Conservation (phyloP, 1,140 invertebrate species). For the Andrena cerasifolii region DNA sequence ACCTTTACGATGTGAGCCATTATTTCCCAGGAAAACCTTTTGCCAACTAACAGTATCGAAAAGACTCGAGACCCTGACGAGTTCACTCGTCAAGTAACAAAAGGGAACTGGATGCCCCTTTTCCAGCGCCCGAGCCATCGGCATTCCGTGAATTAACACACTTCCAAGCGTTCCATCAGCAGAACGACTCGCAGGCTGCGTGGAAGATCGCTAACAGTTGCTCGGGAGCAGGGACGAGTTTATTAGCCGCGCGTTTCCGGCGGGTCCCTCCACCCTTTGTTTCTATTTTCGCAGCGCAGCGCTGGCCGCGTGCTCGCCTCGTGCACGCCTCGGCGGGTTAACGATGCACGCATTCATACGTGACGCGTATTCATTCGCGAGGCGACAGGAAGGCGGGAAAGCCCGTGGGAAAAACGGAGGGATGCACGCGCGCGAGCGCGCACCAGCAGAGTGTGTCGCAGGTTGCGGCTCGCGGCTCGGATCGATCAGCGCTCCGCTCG, state of each 20-base stretch:
- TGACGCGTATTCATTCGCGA: conserved; percentile 23
- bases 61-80: no score
- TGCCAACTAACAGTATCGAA: no score
- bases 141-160: no score
- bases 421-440: conserved; percentile 26
- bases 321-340: conserved; percentile 18
- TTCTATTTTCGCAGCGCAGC: conserved; percentile 52
- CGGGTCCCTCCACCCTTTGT: conserved; percentile 16
- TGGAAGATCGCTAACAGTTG: no score
- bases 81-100: no score
- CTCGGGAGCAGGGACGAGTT: conserved; percentile 13
- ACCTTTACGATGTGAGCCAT: no score
- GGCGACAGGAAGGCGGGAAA: neutral
- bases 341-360: conserved; percentile 51
- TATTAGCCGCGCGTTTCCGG: conserved; percentile 25
- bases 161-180: no score
- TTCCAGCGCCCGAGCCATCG: no score
- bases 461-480: conserved; percentile 40
- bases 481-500: conserved; percentile 50
- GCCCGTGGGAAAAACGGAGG: conserved; percentile 19
- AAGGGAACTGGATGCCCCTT: no score
- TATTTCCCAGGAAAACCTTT: no score
- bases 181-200: no score
- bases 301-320: neutral
- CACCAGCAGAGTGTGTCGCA: conserved; percentile 52